Conservation (phyloP, 2,113 vertebrate genomes). For the Myiagra hebetior region DNA sequence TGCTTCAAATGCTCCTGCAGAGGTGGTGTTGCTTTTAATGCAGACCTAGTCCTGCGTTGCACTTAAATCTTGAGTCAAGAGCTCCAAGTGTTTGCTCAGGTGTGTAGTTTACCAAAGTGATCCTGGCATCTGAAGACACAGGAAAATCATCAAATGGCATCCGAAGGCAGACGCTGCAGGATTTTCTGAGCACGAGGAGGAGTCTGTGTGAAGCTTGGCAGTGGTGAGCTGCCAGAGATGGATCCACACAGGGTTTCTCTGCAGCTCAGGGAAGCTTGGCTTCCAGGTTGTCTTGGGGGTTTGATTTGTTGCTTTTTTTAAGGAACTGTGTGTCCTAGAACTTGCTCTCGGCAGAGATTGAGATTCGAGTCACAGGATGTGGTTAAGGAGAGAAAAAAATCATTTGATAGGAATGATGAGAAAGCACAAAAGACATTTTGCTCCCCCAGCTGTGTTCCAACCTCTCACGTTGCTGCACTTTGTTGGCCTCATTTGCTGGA, state of each 20-base stretch:
- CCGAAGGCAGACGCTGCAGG: background rate
- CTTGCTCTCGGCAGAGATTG: background rate
- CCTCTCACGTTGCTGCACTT: background rate
- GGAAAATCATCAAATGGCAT: background rate
- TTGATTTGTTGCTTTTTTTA: constrained; percentile 25
- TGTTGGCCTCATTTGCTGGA: background rate
- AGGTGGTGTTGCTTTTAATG: background rate
- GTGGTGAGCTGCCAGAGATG: background rate
- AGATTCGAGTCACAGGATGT: constrained; percentile 21
- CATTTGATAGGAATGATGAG: background rate
- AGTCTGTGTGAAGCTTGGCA: background rate
- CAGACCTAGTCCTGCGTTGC: background rate
- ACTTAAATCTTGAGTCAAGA: background rate
- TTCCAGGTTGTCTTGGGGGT: constrained; percentile 7
- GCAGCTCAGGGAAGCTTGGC: background rate
- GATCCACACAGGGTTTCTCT: background rate
- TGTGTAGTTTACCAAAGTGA: background rate
- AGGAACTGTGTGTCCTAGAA: background rate
- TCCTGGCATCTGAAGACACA: background rate
- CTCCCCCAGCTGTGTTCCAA: background rate
- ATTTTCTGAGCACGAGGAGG: background rate
- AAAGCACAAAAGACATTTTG: background rate
- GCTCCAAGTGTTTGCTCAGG: background rate
- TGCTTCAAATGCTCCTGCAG: background rate
- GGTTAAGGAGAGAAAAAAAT: background rate